phyloP scores from a whole-genome alignment of 1,140 invertebrate genomes.

The Cepaea nemoralis region DNA sequence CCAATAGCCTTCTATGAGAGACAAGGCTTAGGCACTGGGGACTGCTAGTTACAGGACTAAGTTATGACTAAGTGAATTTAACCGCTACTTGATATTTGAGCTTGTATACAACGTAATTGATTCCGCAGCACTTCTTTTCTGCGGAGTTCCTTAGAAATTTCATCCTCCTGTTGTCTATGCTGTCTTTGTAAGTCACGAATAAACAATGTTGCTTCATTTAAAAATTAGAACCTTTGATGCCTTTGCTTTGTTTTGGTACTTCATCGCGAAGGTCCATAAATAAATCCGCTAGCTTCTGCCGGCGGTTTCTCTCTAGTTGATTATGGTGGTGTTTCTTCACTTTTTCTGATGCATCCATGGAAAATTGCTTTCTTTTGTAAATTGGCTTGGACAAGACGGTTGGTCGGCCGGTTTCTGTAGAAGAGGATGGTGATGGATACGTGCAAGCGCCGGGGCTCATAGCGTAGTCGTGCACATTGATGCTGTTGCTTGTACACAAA shows the following conservation, averaged over 20 bases:
- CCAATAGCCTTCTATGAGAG: too few species aligned
- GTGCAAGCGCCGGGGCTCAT: slow-evolving; percentile 34
- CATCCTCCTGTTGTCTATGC: slow-evolving; percentile 26
- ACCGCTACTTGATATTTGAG: slow-evolving; percentile 11
- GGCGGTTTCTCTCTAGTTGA: slow-evolving; percentile 37
- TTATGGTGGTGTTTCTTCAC: slow-evolving; percentile 41
- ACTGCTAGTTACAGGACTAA: not conserved
- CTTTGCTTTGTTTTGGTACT: slow-evolving; percentile 28
- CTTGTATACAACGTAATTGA: slow-evolving; percentile 16
- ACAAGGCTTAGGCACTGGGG: not conserved
- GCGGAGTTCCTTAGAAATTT: not conserved
- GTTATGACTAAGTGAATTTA: not conserved
- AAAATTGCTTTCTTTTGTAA: slow-evolving; percentile 26
- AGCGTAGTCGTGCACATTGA: slow-evolving; percentile 39
- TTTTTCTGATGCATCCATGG: slow-evolving; percentile 30
- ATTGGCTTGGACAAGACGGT: slow-evolving; percentile 24
- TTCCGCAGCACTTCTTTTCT: slow-evolving; percentile 18
- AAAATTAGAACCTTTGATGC: slow-evolving; percentile 36
- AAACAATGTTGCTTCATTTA: slow-evolving; percentile 32
- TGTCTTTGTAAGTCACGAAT: slow-evolving; percentile 35
- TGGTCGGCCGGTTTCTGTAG: slow-evolving; percentile 32
- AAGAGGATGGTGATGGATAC: slow-evolving; percentile 5
- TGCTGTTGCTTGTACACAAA: slow-evolving; percentile 26
- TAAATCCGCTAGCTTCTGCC: slow-evolving; percentile 39
- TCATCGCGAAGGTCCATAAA: slow-evolving; percentile 37